A percentile compares a stretch with the other conserved stretches of the same genome.
These are phyloP conservation scores for Plusia festucae DNA, from an alignment of 2,888 invertebrate genomes.

Conservation along the genomic window DNA sequence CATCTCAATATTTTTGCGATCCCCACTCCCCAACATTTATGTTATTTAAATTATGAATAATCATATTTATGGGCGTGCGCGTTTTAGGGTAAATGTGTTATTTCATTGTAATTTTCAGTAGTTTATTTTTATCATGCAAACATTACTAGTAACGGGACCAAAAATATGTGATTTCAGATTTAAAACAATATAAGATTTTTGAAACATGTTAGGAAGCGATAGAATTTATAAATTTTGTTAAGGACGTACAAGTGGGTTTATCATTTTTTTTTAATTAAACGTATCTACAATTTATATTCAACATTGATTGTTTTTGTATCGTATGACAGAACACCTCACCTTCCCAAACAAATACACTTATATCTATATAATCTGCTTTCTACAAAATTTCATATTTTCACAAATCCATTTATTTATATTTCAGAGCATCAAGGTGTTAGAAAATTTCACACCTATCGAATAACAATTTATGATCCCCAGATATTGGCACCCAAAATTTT, in stretches of 20 bases:
- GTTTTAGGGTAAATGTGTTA: slow-evolving; percentile 23
- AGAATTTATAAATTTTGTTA: too few species aligned
- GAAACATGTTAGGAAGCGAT: too few species aligned
- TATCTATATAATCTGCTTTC: not conserved
- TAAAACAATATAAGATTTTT: too few species aligned
- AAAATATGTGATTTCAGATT: too few species aligned
- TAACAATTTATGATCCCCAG: slow-evolving; percentile 67
- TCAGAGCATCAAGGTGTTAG: slow-evolving; percentile 43
- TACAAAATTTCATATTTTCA: slow-evolving; percentile 27
- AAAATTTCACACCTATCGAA: slow-evolving; percentile 58
- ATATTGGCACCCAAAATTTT: slow-evolving; percentile 73
- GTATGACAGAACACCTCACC: not conserved
- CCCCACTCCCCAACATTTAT: slow-evolving; percentile 46
- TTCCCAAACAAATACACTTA: not conserved
- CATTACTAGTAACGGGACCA: not conserved
- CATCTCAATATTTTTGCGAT: slow-evolving; percentile 49
- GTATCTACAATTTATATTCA: not conserved
- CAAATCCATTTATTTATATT: slow-evolving; percentile 54
- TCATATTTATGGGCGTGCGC: slow-evolving; percentile 42
- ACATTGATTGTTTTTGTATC: not conserved
- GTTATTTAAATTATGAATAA: slow-evolving; percentile 55
- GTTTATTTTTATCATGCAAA: slow-evolving; percentile 13
- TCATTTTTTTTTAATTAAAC: not conserved
- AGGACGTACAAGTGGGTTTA: too few species aligned
- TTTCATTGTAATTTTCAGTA: slow-evolving; percentile 34